Conservation (phyloP, 2,113 vertebrate species). For the Ceratotherium simum region DNA sequence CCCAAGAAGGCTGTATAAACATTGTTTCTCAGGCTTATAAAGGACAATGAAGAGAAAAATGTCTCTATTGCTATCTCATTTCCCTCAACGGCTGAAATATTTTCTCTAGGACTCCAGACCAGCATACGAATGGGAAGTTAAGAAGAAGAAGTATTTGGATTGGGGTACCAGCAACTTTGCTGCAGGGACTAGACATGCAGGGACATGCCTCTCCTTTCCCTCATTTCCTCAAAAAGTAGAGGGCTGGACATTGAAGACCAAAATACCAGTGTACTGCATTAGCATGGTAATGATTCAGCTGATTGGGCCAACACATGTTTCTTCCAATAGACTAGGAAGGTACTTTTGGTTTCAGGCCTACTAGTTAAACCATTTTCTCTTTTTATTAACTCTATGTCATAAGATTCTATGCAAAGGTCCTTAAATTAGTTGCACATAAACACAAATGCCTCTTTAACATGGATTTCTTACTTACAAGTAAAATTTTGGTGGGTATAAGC, state of each 20-base stretch:
- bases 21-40: conserved; percentile 33
- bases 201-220: not conserved
- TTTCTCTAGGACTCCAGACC: not conserved
- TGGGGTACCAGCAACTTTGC: not conserved
- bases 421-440: not conserved
- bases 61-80: not conserved
- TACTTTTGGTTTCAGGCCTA: conserved; percentile 40
- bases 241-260: not conserved
- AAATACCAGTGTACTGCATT: not conserved
- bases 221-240: conserved; percentile 24
- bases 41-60: conserved; percentile 48
- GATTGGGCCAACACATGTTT: not conserved
- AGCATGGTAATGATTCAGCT: not conserved
- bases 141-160: conserved; percentile 21
- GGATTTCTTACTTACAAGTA: not conserved
- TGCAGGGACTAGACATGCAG: not conserved
- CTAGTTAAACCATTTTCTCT: not conserved
- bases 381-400: not conserved
- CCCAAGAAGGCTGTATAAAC: not conserved
- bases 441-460: not conserved
- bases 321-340: conserved; percentile 24
- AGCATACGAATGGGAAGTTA: not conserved
- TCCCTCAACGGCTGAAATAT: not conserved
- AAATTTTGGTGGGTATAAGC: not conserved
- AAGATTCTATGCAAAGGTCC: conserved; percentile 3